Evolutionary conservation across 2,888 invertebrate genomes (phyloP), one percentile per base, ranked within the genome.

Genomic region (Pegoplata infirma): DNA sequence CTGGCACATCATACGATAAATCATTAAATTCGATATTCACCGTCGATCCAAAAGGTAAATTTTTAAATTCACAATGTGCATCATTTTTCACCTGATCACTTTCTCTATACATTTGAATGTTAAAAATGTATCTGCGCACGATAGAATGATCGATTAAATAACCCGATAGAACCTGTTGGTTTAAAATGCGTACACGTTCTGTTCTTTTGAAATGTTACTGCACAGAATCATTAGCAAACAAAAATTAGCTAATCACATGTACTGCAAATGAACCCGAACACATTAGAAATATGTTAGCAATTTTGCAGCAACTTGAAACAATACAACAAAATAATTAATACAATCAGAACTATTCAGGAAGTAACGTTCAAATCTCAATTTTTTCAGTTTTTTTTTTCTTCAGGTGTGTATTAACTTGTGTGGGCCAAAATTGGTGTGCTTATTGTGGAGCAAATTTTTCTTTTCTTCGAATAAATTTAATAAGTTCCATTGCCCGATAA

Each of bases 1-100:
- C 73, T 47, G 68, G 63, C n/a, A 73, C 68, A 58, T 64, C 53
- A 46, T 68, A 77, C 1, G 28, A 32, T 19, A 77, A 56, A 73
- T 77, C 58, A 36, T 12, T 51, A 68, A 77, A 77, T 73, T 73
- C 63, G 16, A 77, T 51, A 69, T 77, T 77, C n/a, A 64, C 44
- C 51, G 53, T 73, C 36, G 51, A 58, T 32, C 58, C 25, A 17
- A n/a, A n/a, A 4, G 73, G 53, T 58, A 64, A 58, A 63, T 63
- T 58, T 58, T 68, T 10, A 53, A 73, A 73, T 12, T 25, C 25
- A 67, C 14, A 55, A 40, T 51, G 40, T 21, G 10, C 23, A 32
- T 32, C 17, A 58, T 63, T 63, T 40, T 63, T 64, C 12, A 76
- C 46, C 44, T 56, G 64, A 55, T 72, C 47, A n/a, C 46, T 17